A percentile compares a stretch with the other conserved stretches of the same genome.
Conservation (phyloP, 2,113 vertebrate genomes). For the Oriolus oriolus region DNA sequence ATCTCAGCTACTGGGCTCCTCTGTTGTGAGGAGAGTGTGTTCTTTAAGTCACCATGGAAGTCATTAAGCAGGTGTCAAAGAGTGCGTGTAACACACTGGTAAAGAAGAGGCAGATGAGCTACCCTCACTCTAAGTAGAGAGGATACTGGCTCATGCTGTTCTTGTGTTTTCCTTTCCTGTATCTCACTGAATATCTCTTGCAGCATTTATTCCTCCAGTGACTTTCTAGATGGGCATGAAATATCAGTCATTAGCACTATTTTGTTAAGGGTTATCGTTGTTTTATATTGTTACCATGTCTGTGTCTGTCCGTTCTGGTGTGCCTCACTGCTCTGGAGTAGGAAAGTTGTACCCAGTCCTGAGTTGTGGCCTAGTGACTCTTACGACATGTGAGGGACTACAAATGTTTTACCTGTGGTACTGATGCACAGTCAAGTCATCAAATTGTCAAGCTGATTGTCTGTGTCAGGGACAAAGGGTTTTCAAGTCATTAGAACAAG, state of each 20-base stretch:
- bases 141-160: neutral
- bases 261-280: neutral
- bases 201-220: neutral
- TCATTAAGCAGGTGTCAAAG: neutral
- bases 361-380: neutral
- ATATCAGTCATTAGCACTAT: neutral
- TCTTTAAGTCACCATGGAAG: neutral
- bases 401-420: neutral
- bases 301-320: neutral
- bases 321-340: neutral
- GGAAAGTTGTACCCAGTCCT: neutral
- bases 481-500: neutral
- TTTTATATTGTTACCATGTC: neutral
- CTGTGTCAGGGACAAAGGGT: neutral
- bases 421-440: neutral
- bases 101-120: neutral
- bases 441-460: neutral
- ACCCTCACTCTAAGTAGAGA: neutral
- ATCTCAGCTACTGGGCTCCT: neutral
- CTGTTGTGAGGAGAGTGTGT: neutral
- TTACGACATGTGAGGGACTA: neutral
- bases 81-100: neutral
- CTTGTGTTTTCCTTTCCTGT: neutral
- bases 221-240: neutral
- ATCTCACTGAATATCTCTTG: neutral